Percentiles rank a stretch among this genome's conserved stretches.
These are phyloP conservation scores for Epicauta chinensis DNA, from an alignment of 1,140 invertebrate species.

Conservation along the genomic window DNA sequence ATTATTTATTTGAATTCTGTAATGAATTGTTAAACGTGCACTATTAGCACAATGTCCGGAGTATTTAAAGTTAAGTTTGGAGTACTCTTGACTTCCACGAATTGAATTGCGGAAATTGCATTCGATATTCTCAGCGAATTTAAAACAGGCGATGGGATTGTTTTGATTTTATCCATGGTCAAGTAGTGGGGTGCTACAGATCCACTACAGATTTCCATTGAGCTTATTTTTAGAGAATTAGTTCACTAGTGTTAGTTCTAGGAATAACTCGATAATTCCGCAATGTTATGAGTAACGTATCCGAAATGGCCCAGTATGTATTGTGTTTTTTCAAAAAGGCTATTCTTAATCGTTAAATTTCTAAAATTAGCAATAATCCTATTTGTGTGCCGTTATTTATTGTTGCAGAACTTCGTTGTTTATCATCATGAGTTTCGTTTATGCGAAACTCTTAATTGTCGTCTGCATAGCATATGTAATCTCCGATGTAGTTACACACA, in stretches of 20 bases:
- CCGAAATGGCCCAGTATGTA: conserved; percentile 13
- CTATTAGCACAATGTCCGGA: no score
- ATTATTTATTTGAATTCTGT: no score
- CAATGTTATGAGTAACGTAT: conserved; percentile 9
- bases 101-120: no score
- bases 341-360: no score
- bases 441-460: conserved; percentile 85
- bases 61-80: no score
- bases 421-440: conserved; percentile 91
- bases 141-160: no score
- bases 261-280: conserved; percentile 4
- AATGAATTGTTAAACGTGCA: no score
- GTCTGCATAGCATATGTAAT: conserved; percentile 88
- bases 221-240: conserved; percentile 19
- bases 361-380: no score
- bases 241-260: conserved; percentile 15
- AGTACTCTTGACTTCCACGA: no score
- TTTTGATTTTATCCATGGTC: no score
- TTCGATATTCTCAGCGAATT: no score
- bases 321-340: neutral
- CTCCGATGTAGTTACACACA: conserved; percentile 87
- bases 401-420: conserved; percentile 82
- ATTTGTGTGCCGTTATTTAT: conserved; percentile 20
- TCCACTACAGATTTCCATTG: neutral
- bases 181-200: no score